These are phyloP conservation scores for Drosophila anomalata DNA, from an alignment of 2,888 invertebrate genomes.

Conservation along the genomic window DNA sequence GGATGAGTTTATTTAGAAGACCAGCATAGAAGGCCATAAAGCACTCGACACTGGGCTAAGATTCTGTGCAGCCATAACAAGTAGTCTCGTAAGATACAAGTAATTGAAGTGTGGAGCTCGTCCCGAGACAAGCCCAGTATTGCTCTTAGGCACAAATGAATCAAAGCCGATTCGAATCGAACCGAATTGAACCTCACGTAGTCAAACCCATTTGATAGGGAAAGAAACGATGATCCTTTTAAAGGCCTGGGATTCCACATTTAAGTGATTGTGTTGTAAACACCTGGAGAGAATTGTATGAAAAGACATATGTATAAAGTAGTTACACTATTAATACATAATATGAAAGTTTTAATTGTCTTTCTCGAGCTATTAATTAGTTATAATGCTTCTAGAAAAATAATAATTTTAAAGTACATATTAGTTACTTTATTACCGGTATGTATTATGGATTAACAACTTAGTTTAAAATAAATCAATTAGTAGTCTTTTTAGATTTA, in stretches of 20 bases:
- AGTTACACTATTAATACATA: constrained; percentile 55
- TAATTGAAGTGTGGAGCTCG: constrained; percentile 57
- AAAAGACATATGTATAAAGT: constrained; percentile 69
- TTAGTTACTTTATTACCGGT: constrained; percentile 63
- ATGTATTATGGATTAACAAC: constrained; percentile 70
- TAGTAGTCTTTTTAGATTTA: constrained; percentile 51
- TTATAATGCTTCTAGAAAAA: constrained; percentile 19
- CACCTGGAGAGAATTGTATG: constrained; percentile 72
- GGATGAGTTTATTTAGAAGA: constrained; percentile 23
- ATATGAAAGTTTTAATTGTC: constrained; percentile 43
- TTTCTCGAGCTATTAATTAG: constrained; percentile 24
- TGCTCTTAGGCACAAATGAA: constrained; percentile 40
- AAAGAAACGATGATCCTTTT: constrained; percentile 44
- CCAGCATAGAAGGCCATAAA: constrained; percentile 24
- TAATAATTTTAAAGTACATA: constrained; percentile 52
- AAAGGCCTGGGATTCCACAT: constrained; percentile 70
- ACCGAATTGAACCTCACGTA: constrained; percentile 27
- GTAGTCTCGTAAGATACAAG: constrained; percentile 49
- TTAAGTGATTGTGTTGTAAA: constrained; percentile 77
- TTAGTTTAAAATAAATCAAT: constrained; percentile 47
- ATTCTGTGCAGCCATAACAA: constrained; percentile 55
- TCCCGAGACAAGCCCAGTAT: constrained; percentile 57
- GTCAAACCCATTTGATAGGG: constrained; percentile 13
- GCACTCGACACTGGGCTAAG: constrained; percentile 24
- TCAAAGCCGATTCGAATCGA: constrained; percentile 5